Evolutionary conservation across 1,140 invertebrate species (phyloP).

Genomic region (Drosophila nebulosa): DNA sequence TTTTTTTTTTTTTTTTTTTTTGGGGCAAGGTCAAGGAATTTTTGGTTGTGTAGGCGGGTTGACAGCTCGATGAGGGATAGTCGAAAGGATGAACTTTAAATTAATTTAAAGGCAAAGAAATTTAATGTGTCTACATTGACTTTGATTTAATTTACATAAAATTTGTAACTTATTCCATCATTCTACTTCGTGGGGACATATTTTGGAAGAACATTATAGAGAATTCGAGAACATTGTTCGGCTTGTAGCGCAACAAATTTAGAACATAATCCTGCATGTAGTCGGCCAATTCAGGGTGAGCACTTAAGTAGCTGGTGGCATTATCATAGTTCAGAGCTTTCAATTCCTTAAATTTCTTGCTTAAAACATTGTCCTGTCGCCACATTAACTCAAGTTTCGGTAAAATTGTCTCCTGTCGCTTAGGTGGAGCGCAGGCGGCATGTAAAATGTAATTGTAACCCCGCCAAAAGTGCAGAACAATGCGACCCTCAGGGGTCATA

Average conservation of each 20-base stretch:
- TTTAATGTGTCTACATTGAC: background rate
- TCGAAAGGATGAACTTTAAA: background rate
- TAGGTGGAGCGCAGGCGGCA: slow-evolving; percentile 43
- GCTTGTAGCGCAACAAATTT: slow-evolving; percentile 68
- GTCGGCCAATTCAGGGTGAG: slow-evolving; percentile 56
- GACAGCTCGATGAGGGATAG: background rate
- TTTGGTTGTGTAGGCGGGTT: background rate
- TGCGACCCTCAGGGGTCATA: slow-evolving; percentile 54
- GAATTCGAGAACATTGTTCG: slow-evolving; percentile 66
- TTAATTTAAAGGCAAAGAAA: background rate
- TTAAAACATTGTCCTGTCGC: slow-evolving; percentile 47
- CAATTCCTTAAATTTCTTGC: slow-evolving; percentile 32
- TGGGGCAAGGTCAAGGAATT: slow-evolving; percentile 54
- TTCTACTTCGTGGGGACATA: slow-evolving; percentile 20
- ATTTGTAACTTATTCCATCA: background rate
- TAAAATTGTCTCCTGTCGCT: slow-evolving; percentile 33
- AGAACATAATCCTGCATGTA: slow-evolving; percentile 67
- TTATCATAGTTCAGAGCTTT: slow-evolving; percentile 68
- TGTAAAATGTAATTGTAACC: slow-evolving; percentile 68
- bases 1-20: background rate
- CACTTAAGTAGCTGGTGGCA: slow-evolving; percentile 43
- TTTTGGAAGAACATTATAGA: slow-evolving; percentile 74
- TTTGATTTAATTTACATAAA: background rate
- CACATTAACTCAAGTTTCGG: slow-evolving; percentile 70
- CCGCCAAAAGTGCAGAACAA: slow-evolving; percentile 64